Evolutionary conservation across 2,888 invertebrate species (phyloP).

Genomic region (Carabus problematicus): DNA sequence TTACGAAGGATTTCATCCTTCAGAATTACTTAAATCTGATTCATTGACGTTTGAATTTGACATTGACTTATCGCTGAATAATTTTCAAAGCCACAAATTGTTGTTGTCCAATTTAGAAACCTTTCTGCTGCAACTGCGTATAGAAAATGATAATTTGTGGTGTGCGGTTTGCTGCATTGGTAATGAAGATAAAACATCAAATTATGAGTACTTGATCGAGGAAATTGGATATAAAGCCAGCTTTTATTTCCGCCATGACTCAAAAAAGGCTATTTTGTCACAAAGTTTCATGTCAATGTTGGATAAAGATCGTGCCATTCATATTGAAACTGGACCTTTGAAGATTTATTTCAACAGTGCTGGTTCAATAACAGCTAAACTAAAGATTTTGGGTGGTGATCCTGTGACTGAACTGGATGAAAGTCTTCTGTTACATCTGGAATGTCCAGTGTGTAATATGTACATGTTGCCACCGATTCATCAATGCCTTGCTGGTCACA

Average conservation of each 20-base stretch:
- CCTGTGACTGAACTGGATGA: constrained; percentile 49
- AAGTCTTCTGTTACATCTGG: constrained; percentile 52
- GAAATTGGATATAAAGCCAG: constrained; percentile 51
- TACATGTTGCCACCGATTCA: constrained; percentile 55
- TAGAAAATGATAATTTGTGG: constrained; percentile 48
- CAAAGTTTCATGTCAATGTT: constrained; percentile 37
- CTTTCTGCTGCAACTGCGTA: constrained; percentile 50
- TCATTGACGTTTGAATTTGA: constrained; percentile 51
- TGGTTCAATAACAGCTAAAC: constrained; percentile 36
- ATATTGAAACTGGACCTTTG: constrained; percentile 50
- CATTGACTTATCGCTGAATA: constrained; percentile 46
- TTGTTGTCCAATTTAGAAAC: constrained; percentile 50
- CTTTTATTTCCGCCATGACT: constrained; percentile 51
- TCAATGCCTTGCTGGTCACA: constrained; percentile 54
- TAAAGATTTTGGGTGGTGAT: constrained; percentile 22
- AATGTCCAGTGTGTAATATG: constrained; percentile 54
- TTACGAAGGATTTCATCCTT: constrained; percentile 50
- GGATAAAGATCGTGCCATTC: constrained; percentile 40
- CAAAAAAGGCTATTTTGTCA: constrained; percentile 45
- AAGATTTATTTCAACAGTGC: constrained; percentile 45
- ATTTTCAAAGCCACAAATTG: constrained; percentile 47
- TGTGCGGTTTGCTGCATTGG: constrained; percentile 52
- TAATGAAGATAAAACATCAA: constrained; percentile 46
- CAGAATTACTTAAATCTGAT: constrained; percentile 50
- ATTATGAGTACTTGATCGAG: constrained; percentile 51